phyloP scores from a whole-genome alignment of 2,888 invertebrate species.

The Lasioglossum oenotherae region DNA sequence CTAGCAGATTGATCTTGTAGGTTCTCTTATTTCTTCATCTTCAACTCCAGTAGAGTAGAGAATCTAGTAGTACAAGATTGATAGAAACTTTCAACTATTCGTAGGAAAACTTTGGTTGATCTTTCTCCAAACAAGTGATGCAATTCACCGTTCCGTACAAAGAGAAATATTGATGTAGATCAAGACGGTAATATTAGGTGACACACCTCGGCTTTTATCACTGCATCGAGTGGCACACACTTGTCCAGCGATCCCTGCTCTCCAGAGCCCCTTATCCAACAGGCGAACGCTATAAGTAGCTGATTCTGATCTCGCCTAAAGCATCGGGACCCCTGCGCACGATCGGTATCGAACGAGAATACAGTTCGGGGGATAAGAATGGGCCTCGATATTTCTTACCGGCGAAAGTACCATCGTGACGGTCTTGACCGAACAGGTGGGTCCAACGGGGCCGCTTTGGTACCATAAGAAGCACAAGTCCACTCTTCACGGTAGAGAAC shows the following conservation, averaged over 20 bases:
- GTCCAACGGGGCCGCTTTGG: constrained; percentile 5
- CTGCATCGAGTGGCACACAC: neutral
- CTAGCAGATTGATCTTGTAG: neutral
- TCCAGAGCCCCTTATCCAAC: neutral
- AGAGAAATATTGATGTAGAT: neutral
- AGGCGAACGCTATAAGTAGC: neutral
- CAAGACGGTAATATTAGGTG: neutral
- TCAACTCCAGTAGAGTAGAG: neutral
- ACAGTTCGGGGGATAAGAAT: neutral
- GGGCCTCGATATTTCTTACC: constrained; percentile 8
- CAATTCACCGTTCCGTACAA: neutral
- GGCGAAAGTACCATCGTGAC: constrained; percentile 1
- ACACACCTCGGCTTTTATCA: neutral
- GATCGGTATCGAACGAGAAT: constrained; percentile 4
- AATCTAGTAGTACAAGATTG: neutral
- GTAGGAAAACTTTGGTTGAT: neutral
- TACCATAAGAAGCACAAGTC: constrained; percentile 13
- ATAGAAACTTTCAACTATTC: neutral
- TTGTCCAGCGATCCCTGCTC: neutral
- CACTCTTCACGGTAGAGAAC: constrained; percentile 38
- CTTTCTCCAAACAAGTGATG: neutral
- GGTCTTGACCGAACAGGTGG: constrained; percentile 30
- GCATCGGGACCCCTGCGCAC: neutral
- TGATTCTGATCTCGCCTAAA: constrained; percentile 1
- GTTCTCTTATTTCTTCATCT: neutral